Base-by-base conservation (phyloP, 1,140 invertebrate genomes). In the Drosophila dunni region DNA sequence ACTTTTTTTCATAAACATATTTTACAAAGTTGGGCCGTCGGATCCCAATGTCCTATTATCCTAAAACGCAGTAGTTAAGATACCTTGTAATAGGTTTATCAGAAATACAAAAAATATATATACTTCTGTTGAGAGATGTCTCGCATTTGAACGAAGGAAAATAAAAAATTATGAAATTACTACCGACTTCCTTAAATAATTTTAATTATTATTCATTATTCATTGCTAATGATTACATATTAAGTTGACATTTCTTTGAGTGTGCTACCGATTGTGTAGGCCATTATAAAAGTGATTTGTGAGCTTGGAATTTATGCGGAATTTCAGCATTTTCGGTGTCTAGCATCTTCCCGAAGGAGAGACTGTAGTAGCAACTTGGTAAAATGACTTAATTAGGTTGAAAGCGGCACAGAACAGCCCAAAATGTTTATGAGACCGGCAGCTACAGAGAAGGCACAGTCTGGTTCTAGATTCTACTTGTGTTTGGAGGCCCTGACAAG, bases 201-300 rank as follows among this genome's bases (percentile, higher is more conserved):
- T 17, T 17, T 46, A 17, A 46, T 13, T 13, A 13, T 6, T 13
- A 45, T 15, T 13, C 0, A 11, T 17, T 7, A 11, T 17, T 6
- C 20, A 48, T 20, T 24, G 2, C 17, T 20, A 20, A 10, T n/a
- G 2, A 48, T 20, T 48, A 48, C 2, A 7, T 34, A 51, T 34
- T n/a, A 1, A 50, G 15, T 51, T n/a, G 24, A 51, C 15, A 51
- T 60, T 60, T 60, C 24, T 13, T 34, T 33, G 10, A 42, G 61
- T 63, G 61, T 42, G 13, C n/a, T 29, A 33, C 48, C 20, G 46
- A 63, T 60, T 48, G 53, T 50, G 53, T 17, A 51, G 40, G 34
- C 36, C 82, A 86, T 86, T 86, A 88, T 88, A 83, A 86, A 88
- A 83, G 68, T 86, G 82, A 86, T 88, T 86, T 86, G 82, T 65